Conservation (phyloP, 2,888 invertebrate species). For the Halictus quadricinctus region DNA sequence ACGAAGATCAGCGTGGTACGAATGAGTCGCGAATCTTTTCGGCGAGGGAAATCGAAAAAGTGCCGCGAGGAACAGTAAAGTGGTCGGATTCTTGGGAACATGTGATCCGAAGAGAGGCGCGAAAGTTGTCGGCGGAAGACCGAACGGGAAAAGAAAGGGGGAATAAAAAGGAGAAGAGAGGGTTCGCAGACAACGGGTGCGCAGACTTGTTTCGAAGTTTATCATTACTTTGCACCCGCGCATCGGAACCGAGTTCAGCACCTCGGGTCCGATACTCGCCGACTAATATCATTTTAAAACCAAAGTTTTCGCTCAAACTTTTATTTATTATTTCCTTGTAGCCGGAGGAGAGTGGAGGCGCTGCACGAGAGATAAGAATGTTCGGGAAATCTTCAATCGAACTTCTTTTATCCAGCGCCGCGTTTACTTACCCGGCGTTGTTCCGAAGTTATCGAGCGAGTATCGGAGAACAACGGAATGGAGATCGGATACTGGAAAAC, state of each 20-base stretch:
- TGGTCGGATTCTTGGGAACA: conserved; percentile 39
- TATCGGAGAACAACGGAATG: conserved; percentile 50
- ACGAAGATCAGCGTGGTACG: neutral
- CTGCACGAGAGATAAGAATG: conserved; percentile 21
- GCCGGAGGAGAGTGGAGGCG: conserved; percentile 22
- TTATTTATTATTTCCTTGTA: conserved; percentile 78
- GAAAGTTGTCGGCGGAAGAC: conserved; percentile 25
- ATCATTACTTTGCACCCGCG: conserved; percentile 77
- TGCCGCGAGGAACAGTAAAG: conserved; percentile 29
- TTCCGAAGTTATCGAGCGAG: conserved; percentile 42
- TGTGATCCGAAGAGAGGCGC: conserved; percentile 30
- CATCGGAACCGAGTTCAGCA: conserved; percentile 65
- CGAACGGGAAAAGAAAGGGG: neutral
- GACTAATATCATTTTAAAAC: conserved; percentile 80
- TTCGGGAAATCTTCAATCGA: conserved; percentile 60
- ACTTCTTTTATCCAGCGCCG: conserved; percentile 63
- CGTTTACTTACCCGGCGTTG: conserved; percentile 34
- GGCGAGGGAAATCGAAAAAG: conserved; percentile 13
- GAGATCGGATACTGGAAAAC: conserved; percentile 39
- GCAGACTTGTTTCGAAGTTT: conserved; percentile 78
- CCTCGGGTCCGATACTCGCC: conserved; percentile 57
- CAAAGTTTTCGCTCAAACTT: conserved; percentile 79
- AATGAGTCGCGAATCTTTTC: neutral
- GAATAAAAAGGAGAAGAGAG: conserved; percentile 36
- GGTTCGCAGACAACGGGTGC: conserved; percentile 53